Percentiles rank a stretch among this genome's conserved stretches.
These are phyloP conservation scores for Orchesella flavescens DNA, from an alignment of 2,888 invertebrate species.

Conservation along the genomic window DNA sequence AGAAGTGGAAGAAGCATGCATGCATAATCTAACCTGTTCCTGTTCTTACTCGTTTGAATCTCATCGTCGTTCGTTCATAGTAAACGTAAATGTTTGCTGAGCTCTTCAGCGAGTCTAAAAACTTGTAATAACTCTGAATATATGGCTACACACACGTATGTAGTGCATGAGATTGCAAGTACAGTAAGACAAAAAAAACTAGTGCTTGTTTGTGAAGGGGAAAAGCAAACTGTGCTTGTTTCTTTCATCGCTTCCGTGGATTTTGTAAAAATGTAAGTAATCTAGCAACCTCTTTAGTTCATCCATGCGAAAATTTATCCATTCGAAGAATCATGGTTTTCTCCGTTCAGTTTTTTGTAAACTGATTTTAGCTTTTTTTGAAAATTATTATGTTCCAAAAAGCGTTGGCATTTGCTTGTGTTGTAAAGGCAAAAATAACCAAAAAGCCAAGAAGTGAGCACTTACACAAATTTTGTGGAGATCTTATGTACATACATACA, in stretches of 20 bases:
- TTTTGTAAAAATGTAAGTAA: constrained; percentile 55
- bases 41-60: constrained; percentile 59
- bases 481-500: neutral
- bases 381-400: constrained; percentile 54
- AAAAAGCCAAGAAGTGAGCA: constrained; percentile 38
- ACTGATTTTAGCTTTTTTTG: constrained; percentile 39
- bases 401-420: constrained; percentile 20
- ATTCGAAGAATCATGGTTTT: constrained; percentile 55
- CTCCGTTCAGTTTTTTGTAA: constrained; percentile 22
- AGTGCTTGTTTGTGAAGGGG: constrained; percentile 20
- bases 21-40: constrained; percentile 62
- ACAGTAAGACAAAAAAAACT: constrained; percentile 42
- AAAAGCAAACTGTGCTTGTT: constrained; percentile 52
- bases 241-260: constrained; percentile 65
- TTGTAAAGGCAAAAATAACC: constrained; percentile 54
- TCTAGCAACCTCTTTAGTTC: constrained; percentile 62
- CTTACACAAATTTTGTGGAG: constrained; percentile 22
- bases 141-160: constrained; percentile 4
- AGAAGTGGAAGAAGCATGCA: constrained; percentile 34
- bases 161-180: constrained; percentile 43
- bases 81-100: constrained; percentile 52
- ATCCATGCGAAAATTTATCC: constrained; percentile 68
- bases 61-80: neutral
- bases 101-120: constrained; percentile 42
- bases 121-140: constrained; percentile 18